Conservation (phyloP, 2,888 invertebrate species). For the Pediacus dermestoides region DNA sequence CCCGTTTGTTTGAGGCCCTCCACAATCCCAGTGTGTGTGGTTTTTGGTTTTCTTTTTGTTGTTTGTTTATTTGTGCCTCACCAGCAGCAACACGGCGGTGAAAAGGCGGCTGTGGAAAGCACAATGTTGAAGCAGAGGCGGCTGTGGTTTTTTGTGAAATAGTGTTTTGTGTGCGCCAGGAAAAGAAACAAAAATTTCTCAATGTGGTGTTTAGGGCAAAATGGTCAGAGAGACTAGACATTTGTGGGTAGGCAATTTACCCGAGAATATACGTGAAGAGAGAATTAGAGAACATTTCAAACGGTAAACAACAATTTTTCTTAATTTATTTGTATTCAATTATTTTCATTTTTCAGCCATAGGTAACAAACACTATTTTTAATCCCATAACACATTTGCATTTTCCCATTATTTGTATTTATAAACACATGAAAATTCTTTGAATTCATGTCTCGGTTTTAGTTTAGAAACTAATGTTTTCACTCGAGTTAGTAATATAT, state of each 20-base stretch:
- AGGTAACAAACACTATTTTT: not conserved
- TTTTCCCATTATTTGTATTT: conserved; percentile 3
- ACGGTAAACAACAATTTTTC: conserved; percentile 80
- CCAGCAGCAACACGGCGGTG: too few relatives aligned
- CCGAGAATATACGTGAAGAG: conserved; percentile 98
- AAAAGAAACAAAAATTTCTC: conserved; percentile 67
- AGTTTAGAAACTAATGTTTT: conserved; percentile 4
- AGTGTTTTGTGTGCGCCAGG: conserved; percentile 41
- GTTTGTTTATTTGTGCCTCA: too few relatives aligned
- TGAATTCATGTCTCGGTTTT: not conserved
- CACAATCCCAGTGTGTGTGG: too few relatives aligned
- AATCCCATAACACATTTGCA: not conserved
- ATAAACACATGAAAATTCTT: not conserved
- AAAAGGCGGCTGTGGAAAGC: too few relatives aligned
- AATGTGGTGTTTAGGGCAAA: conserved; percentile 94
- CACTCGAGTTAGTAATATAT: conserved; percentile 2
- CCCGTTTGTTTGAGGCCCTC: too few relatives aligned
- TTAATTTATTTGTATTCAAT: too few relatives aligned
- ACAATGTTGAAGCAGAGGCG: too few relatives aligned
- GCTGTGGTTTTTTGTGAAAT: conserved; percentile 45
- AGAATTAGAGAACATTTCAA: conserved; percentile 96
- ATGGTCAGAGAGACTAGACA: conserved; percentile 99
- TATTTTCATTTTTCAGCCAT: conserved; percentile 6
- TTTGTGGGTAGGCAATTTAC: conserved; percentile 99
- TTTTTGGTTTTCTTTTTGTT: too few relatives aligned